Evolutionary conservation across 2,797 vertebrate genomes (phyloP).

Genomic region (Vireo griseus): DNA sequence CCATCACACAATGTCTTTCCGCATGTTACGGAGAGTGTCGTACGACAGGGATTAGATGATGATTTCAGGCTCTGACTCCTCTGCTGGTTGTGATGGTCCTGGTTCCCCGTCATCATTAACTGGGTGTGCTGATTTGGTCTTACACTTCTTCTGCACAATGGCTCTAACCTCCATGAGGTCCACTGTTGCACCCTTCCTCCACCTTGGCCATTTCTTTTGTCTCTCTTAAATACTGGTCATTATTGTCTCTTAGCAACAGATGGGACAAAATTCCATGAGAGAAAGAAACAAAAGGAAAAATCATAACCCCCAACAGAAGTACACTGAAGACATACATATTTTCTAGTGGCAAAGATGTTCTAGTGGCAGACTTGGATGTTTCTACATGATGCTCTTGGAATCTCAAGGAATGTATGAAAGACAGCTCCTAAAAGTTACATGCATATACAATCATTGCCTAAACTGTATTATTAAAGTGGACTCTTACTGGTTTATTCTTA

Average conservation of each 20-base stretch:
- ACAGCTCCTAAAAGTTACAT: background rate
- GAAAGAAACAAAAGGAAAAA: background rate
- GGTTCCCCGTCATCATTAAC: background rate
- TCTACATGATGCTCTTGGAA: background rate
- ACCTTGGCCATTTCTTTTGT: background rate
- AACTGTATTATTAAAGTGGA: background rate
- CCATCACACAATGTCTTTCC: accelerated
- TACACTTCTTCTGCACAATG: background rate
- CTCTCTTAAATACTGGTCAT: background rate
- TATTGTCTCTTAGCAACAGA: background rate
- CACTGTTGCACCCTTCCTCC: background rate
- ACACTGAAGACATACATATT: background rate
- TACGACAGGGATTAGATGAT: background rate
- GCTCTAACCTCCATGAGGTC: background rate
- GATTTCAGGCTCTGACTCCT: background rate
- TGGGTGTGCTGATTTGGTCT: background rate
- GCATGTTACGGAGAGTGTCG: background rate
- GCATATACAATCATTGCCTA: background rate
- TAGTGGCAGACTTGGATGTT: background rate
- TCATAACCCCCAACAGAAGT: background rate
- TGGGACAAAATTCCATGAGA: background rate
- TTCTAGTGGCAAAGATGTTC: background rate
- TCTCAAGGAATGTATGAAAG: background rate
- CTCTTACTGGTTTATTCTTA: background rate
- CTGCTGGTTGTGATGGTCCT: background rate